Conservation (phyloP, 2,797 vertebrate genomes). For the Phataginus tricuspis region DNA sequence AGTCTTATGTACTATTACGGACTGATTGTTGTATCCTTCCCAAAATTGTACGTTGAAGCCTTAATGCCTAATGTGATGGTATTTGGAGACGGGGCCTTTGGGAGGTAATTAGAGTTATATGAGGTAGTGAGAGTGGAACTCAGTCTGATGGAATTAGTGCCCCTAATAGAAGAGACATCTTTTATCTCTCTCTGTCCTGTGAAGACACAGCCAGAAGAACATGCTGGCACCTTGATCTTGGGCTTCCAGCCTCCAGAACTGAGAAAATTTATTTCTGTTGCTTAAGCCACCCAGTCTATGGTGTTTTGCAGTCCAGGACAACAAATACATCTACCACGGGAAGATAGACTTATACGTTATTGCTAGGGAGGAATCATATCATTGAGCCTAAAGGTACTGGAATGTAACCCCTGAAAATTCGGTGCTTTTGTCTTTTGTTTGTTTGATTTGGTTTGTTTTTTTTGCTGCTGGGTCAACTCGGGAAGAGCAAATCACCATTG, state of each 20-base stretch:
- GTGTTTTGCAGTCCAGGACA: background rate
- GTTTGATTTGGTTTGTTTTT: background rate
- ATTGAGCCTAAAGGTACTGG: background rate
- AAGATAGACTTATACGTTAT: background rate
- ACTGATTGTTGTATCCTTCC: background rate
- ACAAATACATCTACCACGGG: background rate
- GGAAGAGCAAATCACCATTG: background rate
- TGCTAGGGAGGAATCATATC: background rate
- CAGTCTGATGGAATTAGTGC: background rate
- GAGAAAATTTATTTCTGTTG: background rate
- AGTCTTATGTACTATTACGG: background rate
- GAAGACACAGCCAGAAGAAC: background rate
- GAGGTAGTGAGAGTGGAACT: background rate
- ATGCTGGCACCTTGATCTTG: background rate
- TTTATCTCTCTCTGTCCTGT: background rate
- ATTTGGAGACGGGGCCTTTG: background rate
- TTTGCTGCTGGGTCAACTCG: background rate
- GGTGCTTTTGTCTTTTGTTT: background rate
- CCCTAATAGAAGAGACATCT: background rate
- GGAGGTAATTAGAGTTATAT: background rate
- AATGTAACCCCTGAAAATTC: background rate
- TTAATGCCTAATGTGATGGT: background rate
- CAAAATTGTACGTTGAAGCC: background rate
- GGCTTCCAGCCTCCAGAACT: background rate
- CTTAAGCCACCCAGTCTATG: background rate